These are phyloP conservation scores for Ichneumoninae sp. DNA, from an alignment of 2,888 invertebrate genomes.

Conservation along the genomic window DNA sequence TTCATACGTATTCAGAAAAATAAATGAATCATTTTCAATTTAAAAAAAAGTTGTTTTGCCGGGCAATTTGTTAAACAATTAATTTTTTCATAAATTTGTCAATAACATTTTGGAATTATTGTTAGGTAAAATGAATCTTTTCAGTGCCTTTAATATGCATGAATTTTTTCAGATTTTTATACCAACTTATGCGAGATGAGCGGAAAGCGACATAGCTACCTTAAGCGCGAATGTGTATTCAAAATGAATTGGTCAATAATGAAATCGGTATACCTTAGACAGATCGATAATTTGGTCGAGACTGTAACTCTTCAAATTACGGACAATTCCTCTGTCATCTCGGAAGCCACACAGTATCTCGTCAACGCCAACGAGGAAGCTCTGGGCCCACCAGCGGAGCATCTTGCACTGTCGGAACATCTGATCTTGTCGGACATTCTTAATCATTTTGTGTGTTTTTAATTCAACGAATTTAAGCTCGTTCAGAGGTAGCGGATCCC, in stretches of 20 bases:
- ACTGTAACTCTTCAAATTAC: constrained; percentile 85
- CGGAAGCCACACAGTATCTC: constrained; percentile 90
- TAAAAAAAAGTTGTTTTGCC: too few species aligned
- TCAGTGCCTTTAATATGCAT: too few species aligned
- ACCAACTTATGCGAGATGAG: too few species aligned
- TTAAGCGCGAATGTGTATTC: constrained; percentile 86
- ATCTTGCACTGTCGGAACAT: constrained; percentile 86
- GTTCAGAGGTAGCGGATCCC: constrained; percentile 71
- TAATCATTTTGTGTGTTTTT: constrained; percentile 88
- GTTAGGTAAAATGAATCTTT: too few species aligned
- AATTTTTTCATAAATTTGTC: too few species aligned
- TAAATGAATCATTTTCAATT: too few species aligned
- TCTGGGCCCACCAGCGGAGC: constrained; percentile 92
- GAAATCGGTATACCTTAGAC: constrained; percentile 76
- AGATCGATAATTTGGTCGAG: constrained; percentile 86
- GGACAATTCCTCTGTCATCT: constrained; percentile 88
- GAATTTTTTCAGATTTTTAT: too few species aligned
- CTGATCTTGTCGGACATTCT: constrained; percentile 85
- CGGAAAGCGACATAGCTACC: too few species aligned
- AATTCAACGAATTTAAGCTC: constrained; percentile 88
- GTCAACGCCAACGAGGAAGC: constrained; percentile 89
- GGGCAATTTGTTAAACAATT: too few species aligned
- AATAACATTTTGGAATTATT: too few species aligned
- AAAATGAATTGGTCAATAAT: constrained; percentile 79
- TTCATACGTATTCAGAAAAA: too few species aligned